These are phyloP conservation scores for Arbacia lixula DNA, from an alignment of 53 echinoderm and acorn worm genomes.

Conservation along the genomic window DNA sequence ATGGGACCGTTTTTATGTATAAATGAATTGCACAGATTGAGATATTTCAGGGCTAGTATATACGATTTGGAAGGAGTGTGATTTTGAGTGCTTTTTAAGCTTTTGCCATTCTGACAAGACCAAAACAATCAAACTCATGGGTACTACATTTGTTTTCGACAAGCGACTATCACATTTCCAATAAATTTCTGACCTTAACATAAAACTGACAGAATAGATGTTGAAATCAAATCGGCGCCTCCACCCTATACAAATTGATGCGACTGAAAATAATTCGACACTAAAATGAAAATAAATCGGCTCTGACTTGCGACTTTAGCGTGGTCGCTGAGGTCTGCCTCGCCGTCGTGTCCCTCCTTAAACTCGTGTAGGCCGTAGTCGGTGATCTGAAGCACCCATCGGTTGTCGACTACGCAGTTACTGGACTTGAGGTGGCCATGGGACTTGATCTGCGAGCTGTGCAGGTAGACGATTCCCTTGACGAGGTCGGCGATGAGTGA, in stretches of 20 bases:
- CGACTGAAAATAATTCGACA: not conserved
- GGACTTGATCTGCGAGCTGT: slow-evolving; percentile 75
- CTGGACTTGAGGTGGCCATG: slow-evolving; percentile 90
- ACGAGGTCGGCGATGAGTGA: slow-evolving; percentile 88
- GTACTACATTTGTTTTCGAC: no score
- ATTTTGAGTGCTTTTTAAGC: no score
- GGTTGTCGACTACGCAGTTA: slow-evolving; percentile 92
- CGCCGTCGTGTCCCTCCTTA: slow-evolving; percentile 70
- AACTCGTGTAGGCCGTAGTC: slow-evolving; percentile 87
- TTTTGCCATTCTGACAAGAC: no score
- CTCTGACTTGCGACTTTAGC: slow-evolving; percentile 64
- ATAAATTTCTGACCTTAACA: no score
- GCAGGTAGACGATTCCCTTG: slow-evolving; percentile 89
- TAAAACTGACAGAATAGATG: no score
- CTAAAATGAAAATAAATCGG: not conserved
- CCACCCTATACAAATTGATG: not conserved
- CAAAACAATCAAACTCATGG: no score
- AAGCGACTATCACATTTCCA: no score
- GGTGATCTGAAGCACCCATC: slow-evolving; percentile 89
- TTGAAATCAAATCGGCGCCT: not conserved
- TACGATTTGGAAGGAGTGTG: no score
- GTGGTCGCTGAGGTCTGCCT: slow-evolving; percentile 71
- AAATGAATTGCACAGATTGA: no score
- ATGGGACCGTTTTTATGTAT: no score
- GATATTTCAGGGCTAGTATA: no score